Conservation (phyloP, 2,797 vertebrate genomes). For the Rallus crepitans region DNA sequence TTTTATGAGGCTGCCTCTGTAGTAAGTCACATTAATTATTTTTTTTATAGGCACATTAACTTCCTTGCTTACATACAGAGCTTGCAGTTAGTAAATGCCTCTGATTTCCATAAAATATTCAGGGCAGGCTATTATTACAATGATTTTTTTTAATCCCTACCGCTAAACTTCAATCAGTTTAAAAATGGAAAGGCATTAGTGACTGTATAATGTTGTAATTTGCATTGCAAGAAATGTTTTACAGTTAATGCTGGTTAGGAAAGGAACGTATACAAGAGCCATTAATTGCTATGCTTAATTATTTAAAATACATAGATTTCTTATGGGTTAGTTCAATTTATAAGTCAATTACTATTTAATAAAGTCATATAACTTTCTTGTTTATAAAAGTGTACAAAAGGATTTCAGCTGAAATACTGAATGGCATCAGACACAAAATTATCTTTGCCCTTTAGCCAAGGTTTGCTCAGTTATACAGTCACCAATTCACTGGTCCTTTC, state of each 20-base stretch:
- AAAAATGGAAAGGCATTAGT: constrained; percentile 75
- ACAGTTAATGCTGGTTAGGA: constrained; percentile 49
- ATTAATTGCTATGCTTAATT: constrained; percentile 73
- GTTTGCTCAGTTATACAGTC: background rate
- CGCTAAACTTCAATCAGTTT: constrained; percentile 75
- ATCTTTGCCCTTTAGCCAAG: background rate
- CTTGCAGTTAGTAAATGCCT: constrained; percentile 82
- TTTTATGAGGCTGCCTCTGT: constrained; percentile 82
- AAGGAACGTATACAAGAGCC: constrained; percentile 40
- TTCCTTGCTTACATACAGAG: constrained; percentile 78
- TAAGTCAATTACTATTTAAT: constrained; percentile 74
- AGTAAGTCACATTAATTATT: constrained; percentile 83
- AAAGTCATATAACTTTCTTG: constrained; percentile 64
- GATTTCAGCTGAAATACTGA: constrained; percentile 35
- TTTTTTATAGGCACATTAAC: constrained; percentile 81
- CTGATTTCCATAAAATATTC: constrained; percentile 89
- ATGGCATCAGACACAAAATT: background rate
- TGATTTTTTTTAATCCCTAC: constrained; percentile 65
- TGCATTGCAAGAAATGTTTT: constrained; percentile 68
- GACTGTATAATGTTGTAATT: constrained; percentile 67
- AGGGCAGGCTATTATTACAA: constrained; percentile 82
- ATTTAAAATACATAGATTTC: constrained; percentile 73
- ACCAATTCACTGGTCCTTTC: background rate
- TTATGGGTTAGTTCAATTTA: constrained; percentile 56
- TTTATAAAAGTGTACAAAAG: constrained; percentile 63